phyloP scores from a whole-genome alignment of 2,888 invertebrate genomes.

The Drosophila multiciliata region DNA sequence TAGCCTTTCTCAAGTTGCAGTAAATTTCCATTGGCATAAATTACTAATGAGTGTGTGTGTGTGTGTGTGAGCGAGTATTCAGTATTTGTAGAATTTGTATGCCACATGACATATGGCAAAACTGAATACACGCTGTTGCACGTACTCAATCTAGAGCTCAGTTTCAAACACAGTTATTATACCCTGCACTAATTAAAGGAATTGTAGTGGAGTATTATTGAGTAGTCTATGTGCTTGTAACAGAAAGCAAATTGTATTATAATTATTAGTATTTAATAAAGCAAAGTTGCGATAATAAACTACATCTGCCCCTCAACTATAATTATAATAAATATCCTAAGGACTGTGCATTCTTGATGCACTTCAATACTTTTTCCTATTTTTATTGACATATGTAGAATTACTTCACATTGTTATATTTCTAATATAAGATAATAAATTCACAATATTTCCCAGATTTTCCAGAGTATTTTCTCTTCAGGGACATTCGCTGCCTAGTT shows the following conservation, averaged over 20 bases:
- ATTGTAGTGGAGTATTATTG: neutral
- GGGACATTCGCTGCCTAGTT: neutral
- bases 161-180: conserved; percentile 22
- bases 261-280: neutral
- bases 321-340: neutral
- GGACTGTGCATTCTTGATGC: neutral
- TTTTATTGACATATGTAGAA: too few relatives aligned
- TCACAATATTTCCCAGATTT: neutral
- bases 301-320: neutral
- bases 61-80: neutral
- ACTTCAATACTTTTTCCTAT: neutral
- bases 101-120: conserved; percentile 24
- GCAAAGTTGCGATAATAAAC: neutral
- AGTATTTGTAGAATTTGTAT: conserved; percentile 22
- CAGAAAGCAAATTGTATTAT: neutral
- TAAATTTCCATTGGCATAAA: conserved; percentile 2
- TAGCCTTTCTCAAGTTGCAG: conserved; percentile 7
- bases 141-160: conserved; percentile 9
- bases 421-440: neutral
- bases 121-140: conserved; percentile 26
- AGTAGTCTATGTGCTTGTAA: neutral
- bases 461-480: neutral
- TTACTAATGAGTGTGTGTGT: neutral
- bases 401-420: neutral
- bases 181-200: conserved; percentile 10